These are phyloP conservation scores for Geotrupes spiniger DNA, from an alignment of 2,888 invertebrate genomes.

Conservation along the genomic window DNA sequence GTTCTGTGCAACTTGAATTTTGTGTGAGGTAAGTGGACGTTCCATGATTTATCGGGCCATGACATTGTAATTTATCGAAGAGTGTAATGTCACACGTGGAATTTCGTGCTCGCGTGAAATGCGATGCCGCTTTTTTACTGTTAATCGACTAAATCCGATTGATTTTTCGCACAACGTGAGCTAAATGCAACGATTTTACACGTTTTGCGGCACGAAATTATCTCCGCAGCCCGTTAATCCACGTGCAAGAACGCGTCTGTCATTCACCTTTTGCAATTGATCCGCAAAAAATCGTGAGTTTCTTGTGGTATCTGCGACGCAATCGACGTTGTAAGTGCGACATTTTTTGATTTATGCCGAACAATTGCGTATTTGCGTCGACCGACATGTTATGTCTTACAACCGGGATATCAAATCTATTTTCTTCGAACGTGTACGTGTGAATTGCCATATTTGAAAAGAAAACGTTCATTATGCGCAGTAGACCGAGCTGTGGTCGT, in stretches of 20 bases:
- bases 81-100: conserved; percentile 29
- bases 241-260: conserved; percentile 29
- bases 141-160: background rate
- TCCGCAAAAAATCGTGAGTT: conserved; percentile 3
- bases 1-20: conserved; percentile 31
- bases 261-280: conserved; percentile 23
- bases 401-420: no score
- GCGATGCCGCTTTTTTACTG: background rate
- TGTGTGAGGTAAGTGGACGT: conserved; percentile 26
- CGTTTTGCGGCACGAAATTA: background rate
- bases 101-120: conserved; percentile 6
- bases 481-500: no score
- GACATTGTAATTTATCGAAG: conserved; percentile 23
- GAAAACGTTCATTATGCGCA: no score
- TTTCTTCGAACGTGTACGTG: no score
- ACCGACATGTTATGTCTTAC: no score
- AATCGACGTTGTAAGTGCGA: background rate
- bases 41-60: conserved; percentile 23
- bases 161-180: background rate
- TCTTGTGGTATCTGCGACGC: background rate
- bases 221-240: conserved; percentile 16
- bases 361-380: no score
- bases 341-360: no score
- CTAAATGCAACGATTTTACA: background rate
- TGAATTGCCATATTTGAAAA: no score